phyloP scores from a whole-genome alignment of 2,113 vertebrate species.

The Lathamus discolor region DNA sequence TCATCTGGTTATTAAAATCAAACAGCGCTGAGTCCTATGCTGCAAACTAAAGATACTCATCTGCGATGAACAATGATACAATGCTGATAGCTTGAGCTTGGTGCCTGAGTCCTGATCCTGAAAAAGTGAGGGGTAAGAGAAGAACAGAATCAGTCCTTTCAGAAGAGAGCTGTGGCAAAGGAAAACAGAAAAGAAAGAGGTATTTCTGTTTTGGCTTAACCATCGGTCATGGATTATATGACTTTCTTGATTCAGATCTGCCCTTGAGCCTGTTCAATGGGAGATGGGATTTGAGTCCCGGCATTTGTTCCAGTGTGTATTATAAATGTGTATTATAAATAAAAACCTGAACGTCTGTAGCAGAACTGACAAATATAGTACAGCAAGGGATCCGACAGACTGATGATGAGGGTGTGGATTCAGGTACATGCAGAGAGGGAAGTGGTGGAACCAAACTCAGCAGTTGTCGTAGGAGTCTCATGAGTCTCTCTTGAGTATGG shows the following conservation, averaged over 20 bases:
- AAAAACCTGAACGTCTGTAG: not conserved
- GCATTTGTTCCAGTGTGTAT: not conserved
- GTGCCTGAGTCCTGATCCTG: not conserved
- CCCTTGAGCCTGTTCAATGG: not conserved
- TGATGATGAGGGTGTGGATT: not conserved
- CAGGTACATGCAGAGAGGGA: not conserved
- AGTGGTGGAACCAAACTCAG: not conserved
- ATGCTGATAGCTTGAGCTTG: not conserved
- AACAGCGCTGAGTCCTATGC: not conserved
- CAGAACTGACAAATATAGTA: not conserved
- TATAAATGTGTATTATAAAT: not conserved
- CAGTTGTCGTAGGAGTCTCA: not conserved
- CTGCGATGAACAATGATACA: fast-evolving
- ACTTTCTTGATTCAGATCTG: not conserved
- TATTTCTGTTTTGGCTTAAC: not conserved
- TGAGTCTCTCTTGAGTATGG: no score
- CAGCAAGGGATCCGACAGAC: not conserved
- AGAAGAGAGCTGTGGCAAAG: not conserved
- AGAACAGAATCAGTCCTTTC: not conserved
- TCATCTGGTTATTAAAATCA: not conserved
- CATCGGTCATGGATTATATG: not conserved
- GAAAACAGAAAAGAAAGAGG: not conserved
- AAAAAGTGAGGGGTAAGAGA: not conserved
- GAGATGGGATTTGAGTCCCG: not conserved
- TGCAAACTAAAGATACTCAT: not conserved